These are phyloP conservation scores for Dendronephthya gigantea DNA, from an alignment of 64 coral and sea anemone genomes.

Conservation along the genomic window DNA sequence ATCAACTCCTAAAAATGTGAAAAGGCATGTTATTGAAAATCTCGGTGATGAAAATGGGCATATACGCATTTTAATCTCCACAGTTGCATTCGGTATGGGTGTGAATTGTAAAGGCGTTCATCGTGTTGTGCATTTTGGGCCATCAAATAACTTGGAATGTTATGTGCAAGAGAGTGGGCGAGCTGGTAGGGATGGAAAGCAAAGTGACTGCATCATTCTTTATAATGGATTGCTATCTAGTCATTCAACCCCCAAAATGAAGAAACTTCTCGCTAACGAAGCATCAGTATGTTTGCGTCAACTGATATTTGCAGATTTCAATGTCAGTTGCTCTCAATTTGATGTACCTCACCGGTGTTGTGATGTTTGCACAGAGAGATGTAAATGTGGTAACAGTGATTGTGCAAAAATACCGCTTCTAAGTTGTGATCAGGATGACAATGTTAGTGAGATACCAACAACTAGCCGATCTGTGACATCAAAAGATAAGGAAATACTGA, in stretches of 20 bases:
- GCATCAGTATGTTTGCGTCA: background rate
- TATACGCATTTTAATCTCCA: background rate
- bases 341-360: background rate
- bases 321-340: background rate
- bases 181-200: background rate
- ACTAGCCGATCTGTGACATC: background rate
- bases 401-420: background rate
- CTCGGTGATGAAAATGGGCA: background rate
- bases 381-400: background rate
- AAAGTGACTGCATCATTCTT: background rate
- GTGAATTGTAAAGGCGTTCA: background rate
- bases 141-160: background rate
- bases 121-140: background rate
- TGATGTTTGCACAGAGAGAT: background rate
- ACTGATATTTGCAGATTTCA: background rate
- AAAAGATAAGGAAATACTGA: background rate
- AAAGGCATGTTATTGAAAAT: background rate
- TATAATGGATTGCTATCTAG: conserved; percentile 2
- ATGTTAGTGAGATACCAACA: background rate
- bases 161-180: conserved; percentile 6
- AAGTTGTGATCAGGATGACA: background rate
- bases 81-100: background rate
- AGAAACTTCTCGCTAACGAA: background rate
- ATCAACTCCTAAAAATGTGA: background rate
- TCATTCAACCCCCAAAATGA: background rate